Percentiles rank a stretch among this genome's conserved stretches.
Evolutionary conservation across 2,888 invertebrate species (phyloP).

Genomic region (Mythimna albipuncta): DNA sequence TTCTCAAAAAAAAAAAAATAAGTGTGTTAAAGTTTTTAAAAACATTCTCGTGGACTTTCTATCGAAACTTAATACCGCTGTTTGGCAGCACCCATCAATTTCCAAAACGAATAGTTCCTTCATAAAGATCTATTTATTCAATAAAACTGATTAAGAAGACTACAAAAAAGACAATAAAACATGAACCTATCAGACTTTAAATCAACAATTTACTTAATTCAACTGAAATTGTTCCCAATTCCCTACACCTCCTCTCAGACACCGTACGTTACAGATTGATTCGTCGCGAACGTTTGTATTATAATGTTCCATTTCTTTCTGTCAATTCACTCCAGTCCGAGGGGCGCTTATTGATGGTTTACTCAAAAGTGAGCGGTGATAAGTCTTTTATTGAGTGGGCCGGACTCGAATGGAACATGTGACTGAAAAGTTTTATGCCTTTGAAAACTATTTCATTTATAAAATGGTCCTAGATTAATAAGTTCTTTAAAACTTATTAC

Average conservation of each 20-base stretch:
- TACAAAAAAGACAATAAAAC: neutral
- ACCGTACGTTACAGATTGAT: conserved; percentile 60
- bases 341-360: conserved; percentile 70
- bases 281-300: conserved; percentile 66
- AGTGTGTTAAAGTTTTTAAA: too few species aligned
- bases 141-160: neutral
- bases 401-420: conserved; percentile 35
- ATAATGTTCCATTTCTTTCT: conserved; percentile 61
- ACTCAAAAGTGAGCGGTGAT: conserved; percentile 72
- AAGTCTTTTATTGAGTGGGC: conserved; percentile 55
- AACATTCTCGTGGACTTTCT: too few species aligned
- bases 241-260: conserved; percentile 60
- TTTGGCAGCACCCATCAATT: too few species aligned
- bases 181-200: neutral
- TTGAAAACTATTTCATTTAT: too few species aligned
- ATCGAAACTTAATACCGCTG: too few species aligned
- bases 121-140: neutral
- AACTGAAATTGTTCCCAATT: conserved; percentile 66
- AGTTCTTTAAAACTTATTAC: too few species aligned
- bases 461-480: too few species aligned
- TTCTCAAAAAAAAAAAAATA: too few species aligned
- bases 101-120: too few species aligned
- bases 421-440: too few species aligned
- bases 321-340: conserved; percentile 66
- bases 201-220: conserved; percentile 62